phyloP scores from a whole-genome alignment of 2,113 vertebrate species.

The Tenrec ecaudatus region DNA sequence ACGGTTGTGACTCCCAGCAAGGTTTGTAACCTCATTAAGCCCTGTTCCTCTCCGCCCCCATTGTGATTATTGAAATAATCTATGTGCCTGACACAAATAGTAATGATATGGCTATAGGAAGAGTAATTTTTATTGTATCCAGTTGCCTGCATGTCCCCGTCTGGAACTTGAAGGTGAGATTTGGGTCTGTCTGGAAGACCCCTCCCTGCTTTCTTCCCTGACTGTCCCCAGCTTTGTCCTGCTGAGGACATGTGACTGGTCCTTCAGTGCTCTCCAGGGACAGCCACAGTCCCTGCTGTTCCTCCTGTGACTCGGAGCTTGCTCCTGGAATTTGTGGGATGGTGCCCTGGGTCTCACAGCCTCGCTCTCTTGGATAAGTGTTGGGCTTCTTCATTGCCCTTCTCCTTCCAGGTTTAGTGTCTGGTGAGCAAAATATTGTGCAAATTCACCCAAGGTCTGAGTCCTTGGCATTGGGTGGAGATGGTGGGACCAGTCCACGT shows the following conservation, averaged over 20 bases:
- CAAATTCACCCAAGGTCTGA: not conserved
- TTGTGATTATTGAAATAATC: not conserved
- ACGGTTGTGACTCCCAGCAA: conserved; percentile 1
- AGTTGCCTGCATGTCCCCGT: not conserved
- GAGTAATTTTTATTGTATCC: conserved; percentile 46
- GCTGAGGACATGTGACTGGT: not conserved
- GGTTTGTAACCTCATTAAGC: conserved; percentile 3
- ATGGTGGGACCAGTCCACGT: not conserved
- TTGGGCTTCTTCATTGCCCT: conserved; percentile 11
- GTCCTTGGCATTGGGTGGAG: not conserved
- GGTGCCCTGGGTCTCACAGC: not conserved
- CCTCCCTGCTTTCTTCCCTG: not conserved
- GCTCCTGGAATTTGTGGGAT: not conserved
- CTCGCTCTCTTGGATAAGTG: not conserved
- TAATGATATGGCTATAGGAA: not conserved
- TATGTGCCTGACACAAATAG: not conserved
- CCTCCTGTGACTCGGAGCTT: not conserved
- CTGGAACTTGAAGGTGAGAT: not conserved
- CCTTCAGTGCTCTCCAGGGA: not conserved
- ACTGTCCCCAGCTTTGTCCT: not conserved
- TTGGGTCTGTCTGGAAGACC: not conserved
- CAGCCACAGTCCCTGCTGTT: not conserved
- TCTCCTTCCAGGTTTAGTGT: not conserved
- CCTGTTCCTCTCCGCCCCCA: not conserved
- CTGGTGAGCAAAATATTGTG: not conserved